Evolutionary conservation across 1,140 invertebrate species (phyloP).

Genomic region (Ceratosolen solmsi): DNA sequence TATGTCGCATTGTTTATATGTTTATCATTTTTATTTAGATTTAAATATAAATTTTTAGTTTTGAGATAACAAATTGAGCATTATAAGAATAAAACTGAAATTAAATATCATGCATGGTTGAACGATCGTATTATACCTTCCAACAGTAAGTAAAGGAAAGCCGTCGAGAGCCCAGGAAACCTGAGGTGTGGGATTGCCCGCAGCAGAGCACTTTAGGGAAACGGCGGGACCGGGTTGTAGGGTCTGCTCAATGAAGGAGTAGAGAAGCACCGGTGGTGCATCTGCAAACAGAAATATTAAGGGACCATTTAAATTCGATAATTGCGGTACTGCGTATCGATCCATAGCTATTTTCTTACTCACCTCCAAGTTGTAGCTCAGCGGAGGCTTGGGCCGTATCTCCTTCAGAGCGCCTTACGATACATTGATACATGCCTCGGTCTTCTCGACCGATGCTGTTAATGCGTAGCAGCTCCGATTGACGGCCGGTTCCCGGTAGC

Average conservation of each 20-base stretch:
- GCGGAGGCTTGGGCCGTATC: constrained; percentile 87
- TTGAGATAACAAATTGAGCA: no score
- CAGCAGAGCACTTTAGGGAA: constrained; percentile 88
- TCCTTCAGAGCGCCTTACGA: constrained; percentile 82
- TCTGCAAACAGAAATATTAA: constrained; percentile 75
- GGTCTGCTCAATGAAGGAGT: constrained; percentile 88
- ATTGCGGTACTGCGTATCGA: not conserved
- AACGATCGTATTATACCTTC: constrained; percentile 79
- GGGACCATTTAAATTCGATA: no score
- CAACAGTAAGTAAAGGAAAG: constrained; percentile 81
- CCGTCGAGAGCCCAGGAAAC: constrained; percentile 88
- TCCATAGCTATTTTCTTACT: constrained; percentile 55
- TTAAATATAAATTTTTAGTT: no score
- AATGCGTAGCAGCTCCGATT: constrained; percentile 78
- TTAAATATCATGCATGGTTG: no score
- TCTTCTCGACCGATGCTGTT: constrained; percentile 83
- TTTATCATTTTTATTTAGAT: no score
- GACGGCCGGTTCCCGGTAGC: constrained; percentile 78
- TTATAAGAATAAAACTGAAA: no score
- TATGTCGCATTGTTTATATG: no score
- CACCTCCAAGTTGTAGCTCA: constrained; percentile 87
- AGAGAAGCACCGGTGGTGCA: constrained; percentile 85
- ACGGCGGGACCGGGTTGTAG: constrained; percentile 88
- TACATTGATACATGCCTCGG: constrained; percentile 90
- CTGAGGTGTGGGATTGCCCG: constrained; percentile 88